Conservation (phyloP, 2,113 vertebrate species). For the Deroptyus accipitrinus region DNA sequence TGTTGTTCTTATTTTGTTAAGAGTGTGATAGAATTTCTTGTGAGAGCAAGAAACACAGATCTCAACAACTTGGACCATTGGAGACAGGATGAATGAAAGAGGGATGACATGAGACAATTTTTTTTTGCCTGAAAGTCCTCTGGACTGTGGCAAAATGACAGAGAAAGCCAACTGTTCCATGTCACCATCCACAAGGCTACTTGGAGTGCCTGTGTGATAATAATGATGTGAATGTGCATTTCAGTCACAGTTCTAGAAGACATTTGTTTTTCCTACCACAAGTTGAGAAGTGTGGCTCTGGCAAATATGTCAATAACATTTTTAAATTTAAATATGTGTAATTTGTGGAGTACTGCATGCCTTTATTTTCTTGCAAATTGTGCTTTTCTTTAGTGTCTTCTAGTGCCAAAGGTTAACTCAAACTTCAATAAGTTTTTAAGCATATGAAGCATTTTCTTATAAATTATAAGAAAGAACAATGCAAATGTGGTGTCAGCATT, state of each 20-base stretch:
- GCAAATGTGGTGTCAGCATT: neutral
- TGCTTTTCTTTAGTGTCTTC: neutral
- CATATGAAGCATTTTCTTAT: neutral
- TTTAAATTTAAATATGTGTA: neutral
- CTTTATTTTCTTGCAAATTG: neutral
- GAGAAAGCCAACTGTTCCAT: neutral
- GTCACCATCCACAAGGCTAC: neutral
- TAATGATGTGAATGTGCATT: neutral
- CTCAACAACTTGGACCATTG: rapidly evolving
- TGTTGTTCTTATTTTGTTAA: neutral
- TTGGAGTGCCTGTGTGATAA: neutral
- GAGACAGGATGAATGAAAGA: neutral
- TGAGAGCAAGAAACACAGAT: neutral
- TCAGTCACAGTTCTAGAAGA: neutral
- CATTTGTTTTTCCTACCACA: neutral
- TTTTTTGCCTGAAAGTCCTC: neutral
- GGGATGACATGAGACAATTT: rapidly evolving
- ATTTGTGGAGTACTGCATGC: neutral
- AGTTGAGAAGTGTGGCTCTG: neutral
- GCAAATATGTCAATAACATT: neutral
- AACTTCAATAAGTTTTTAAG: neutral
- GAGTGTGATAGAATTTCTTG: neutral
- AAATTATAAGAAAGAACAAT: neutral
- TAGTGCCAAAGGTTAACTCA: neutral
- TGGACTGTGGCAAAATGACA: neutral